Percentiles rank a stretch among this genome's conserved stretches.
Evolutionary conservation across 1,140 invertebrate species (phyloP).

Genomic region (Drosophila murphyi): DNA sequence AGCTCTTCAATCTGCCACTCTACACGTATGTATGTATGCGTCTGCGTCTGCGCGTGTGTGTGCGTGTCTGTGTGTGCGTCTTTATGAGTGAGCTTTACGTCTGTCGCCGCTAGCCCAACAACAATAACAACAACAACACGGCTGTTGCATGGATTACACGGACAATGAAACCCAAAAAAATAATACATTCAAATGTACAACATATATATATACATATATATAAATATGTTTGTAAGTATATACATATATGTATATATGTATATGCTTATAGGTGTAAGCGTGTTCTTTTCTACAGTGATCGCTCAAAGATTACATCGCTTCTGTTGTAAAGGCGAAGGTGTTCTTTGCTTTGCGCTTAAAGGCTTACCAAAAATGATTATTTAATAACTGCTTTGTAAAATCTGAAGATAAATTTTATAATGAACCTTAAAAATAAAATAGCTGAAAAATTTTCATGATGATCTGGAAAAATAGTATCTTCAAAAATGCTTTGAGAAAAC

Average conservation of each 20-base stretch:
- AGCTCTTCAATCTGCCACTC: slow-evolving; percentile 43
- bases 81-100: slow-evolving; percentile 47
- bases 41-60: slow-evolving; percentile 1
- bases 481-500: too few species aligned
- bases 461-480: too few species aligned
- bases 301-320: not conserved
- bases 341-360: too few species aligned
- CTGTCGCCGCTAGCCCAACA: slow-evolving; percentile 13
- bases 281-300: slow-evolving; percentile 1
- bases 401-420: too few species aligned
- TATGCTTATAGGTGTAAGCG: too few species aligned
- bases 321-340: too few species aligned
- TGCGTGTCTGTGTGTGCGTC: slow-evolving; percentile 11
- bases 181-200: slow-evolving; percentile 14
- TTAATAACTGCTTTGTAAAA: too few species aligned
- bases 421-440: too few species aligned
- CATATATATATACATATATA: not conserved
- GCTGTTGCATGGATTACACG: slow-evolving; percentile 47
- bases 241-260: not conserved
- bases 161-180: slow-evolving; percentile 56
- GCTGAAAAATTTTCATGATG: too few species aligned
- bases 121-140: slow-evolving; percentile 5
- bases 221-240: slow-evolving; percentile 9
- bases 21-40: slow-evolving; percentile 12
- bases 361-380: too few species aligned